Conservation (phyloP, 2,797 vertebrate species). For the Bryconaethiops microstoma region DNA sequence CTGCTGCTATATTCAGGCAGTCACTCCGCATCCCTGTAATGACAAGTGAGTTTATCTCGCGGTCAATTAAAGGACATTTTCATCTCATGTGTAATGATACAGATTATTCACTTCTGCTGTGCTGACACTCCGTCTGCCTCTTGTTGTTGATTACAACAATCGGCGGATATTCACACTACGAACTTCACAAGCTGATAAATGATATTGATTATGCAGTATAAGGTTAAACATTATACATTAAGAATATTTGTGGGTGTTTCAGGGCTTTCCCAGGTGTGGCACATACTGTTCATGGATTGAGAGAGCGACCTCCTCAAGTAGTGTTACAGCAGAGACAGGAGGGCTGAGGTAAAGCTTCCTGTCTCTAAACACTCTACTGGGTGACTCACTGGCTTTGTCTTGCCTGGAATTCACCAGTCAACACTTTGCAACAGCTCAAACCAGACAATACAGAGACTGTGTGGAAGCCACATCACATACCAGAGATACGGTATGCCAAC, state of each 20-base stretch:
- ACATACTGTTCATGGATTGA: constrained; percentile 22
- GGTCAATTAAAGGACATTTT: background rate
- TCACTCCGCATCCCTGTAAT: background rate
- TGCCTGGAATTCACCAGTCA: constrained; percentile 3
- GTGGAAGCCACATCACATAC: background rate
- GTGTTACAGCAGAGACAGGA: constrained; percentile 1
- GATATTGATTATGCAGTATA: constrained; percentile 15
- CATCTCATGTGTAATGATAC: background rate
- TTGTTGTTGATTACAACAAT: constrained; percentile 12
- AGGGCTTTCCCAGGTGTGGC: constrained; percentile 4
- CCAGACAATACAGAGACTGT: too few species aligned
- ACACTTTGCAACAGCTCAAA: background rate
- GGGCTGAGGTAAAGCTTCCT: constrained; percentile 35
- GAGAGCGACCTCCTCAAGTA: constrained; percentile 1
- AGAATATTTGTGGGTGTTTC: constrained; percentile 18
- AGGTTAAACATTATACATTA: constrained; percentile 3
- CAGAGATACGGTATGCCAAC: background rate
- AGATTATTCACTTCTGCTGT: background rate
- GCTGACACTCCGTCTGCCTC: background rate
- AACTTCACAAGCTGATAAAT: background rate
- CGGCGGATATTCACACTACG: constrained; percentile 4
- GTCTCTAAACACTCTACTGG: constrained; percentile 2
- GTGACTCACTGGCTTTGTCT: constrained; percentile 16
- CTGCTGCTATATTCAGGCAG: background rate
- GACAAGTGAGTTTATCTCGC: background rate